These are phyloP conservation scores for Oncorhynchus keta DNA, from an alignment of 2,113 vertebrate species.

Conservation along the genomic window DNA sequence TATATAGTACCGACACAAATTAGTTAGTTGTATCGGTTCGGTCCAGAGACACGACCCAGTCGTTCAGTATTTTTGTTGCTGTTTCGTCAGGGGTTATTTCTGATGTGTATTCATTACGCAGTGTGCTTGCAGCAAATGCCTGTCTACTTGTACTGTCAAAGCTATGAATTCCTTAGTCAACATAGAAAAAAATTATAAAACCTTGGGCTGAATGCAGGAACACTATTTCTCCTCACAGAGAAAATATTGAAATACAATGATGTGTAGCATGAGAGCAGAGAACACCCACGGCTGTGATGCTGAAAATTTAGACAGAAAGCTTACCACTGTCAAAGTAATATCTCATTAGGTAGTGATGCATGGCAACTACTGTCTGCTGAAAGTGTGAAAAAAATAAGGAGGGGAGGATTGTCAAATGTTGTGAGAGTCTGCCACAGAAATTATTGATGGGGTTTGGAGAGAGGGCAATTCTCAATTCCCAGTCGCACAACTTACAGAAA, in stretches of 20 bases:
- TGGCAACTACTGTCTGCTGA: conserved; percentile 11
- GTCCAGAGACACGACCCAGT: no score
- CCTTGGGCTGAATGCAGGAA: no score
- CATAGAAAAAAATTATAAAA: background rate
- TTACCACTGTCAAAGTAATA: conserved; percentile 2
- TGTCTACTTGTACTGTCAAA: background rate
- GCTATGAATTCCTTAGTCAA: background rate
- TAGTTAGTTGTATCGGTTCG: no score
- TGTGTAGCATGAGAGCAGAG: background rate
- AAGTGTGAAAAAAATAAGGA: conserved; percentile 9
- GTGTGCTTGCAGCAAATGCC: background rate
- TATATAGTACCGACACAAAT: no score
- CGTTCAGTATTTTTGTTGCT: no score
- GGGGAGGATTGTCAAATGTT: conserved; percentile 2
- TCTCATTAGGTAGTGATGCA: conserved; percentile 1
- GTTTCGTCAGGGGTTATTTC: background rate
- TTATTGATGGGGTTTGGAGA: conserved; percentile 27
- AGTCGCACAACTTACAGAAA: conserved; percentile 2
- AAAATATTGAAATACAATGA: background rate
- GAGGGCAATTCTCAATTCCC: conserved; percentile 14
- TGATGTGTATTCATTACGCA: background rate
- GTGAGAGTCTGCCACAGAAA: conserved; percentile 13
- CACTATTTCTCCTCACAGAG: background rate
- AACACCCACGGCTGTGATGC: background rate
- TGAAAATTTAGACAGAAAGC: background rate